These are phyloP conservation scores for Tympanoctomys barrerae DNA, from an alignment of 2,797 vertebrate genomes.

Conservation along the genomic window DNA sequence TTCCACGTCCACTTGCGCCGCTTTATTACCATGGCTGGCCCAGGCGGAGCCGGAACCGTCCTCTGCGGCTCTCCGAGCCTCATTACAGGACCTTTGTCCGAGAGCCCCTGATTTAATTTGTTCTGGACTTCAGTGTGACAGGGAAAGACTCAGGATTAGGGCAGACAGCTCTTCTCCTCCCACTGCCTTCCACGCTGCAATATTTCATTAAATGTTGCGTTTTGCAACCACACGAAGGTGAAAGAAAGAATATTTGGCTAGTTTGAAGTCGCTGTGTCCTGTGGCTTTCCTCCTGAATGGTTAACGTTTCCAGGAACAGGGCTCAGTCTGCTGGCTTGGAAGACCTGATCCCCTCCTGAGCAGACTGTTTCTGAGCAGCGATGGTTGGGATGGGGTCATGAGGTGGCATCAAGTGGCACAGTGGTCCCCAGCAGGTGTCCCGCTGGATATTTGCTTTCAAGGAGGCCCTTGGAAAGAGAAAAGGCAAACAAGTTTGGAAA, in stretches of 20 bases:
- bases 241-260: background rate
- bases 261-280: background rate
- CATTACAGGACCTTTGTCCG: background rate
- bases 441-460: background rate
- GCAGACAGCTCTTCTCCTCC: background rate
- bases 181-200: background rate
- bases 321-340: background rate
- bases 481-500: background rate
- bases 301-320: background rate
- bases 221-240: background rate
- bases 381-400: too few relatives aligned
- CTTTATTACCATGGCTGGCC: constrained; percentile 59
- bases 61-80: background rate
- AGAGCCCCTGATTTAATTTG: constrained; percentile 35
- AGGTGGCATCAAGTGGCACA: accelerated
- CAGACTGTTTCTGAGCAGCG: background rate
- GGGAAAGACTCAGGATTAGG: background rate
- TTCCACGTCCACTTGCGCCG: background rate
- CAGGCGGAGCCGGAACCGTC: background rate
- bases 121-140: constrained; percentile 11
- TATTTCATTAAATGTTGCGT: constrained; percentile 48
- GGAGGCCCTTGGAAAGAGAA: background rate
- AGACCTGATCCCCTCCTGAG: background rate
- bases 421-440: background rate
- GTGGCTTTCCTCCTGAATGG: background rate